Conservation (phyloP, 2,113 vertebrate genomes). For the Hypomesus transpacificus region DNA sequence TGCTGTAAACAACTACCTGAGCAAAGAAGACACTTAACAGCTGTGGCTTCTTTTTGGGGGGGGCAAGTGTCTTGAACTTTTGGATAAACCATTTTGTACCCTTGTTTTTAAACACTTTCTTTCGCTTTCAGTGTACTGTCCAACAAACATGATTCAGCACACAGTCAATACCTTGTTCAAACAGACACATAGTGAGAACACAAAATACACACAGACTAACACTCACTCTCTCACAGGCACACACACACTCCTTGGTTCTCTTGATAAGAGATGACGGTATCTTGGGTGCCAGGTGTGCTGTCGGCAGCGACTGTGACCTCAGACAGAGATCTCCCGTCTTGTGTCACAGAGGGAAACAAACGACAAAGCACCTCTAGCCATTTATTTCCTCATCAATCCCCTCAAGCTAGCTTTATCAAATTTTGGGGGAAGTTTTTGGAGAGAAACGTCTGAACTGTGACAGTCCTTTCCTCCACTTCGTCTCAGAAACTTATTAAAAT, state of each 20-base stretch:
- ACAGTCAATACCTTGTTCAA: background rate
- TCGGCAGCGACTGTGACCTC: conserved; percentile 56
- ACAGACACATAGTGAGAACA: background rate
- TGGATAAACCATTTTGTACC: conserved; percentile 13
- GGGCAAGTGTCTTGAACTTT: conserved; percentile 7
- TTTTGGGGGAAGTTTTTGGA: conserved; percentile 41
- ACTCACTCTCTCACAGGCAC: conserved; percentile 25
- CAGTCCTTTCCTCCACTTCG: conserved; percentile 18
- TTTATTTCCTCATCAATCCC: conserved; percentile 53
- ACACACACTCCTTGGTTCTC: conserved; percentile 16
- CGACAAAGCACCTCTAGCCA: conserved; percentile 47
- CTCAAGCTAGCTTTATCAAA: conserved; percentile 23
- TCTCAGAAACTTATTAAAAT: background rate
- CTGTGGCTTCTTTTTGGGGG: background rate
- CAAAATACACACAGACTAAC: background rate
- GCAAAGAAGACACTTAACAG: too few relatives aligned
- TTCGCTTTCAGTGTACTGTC: background rate
- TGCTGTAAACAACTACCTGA: too few relatives aligned
- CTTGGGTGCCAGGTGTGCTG: conserved; percentile 60
- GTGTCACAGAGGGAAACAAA: conserved; percentile 41
- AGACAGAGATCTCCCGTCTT: conserved; percentile 52
- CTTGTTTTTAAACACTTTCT: background rate
- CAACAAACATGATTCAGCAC: background rate
- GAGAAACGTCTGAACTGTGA: conserved; percentile 23
- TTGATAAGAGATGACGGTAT: conserved; percentile 50